phyloP scores from a whole-genome alignment of 2,888 invertebrate genomes.

The Leptopilina syphax region DNA sequence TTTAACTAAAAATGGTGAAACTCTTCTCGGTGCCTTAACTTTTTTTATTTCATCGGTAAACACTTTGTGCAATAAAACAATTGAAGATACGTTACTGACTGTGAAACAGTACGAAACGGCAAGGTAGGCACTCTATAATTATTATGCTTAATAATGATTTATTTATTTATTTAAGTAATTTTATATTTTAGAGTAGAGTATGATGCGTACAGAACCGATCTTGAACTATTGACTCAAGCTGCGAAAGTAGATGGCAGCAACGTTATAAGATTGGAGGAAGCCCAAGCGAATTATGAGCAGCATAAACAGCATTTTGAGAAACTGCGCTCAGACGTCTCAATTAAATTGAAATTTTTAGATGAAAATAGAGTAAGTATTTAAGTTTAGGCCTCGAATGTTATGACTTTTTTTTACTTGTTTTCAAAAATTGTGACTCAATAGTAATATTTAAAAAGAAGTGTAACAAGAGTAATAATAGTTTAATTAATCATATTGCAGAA shows the following conservation, averaged over 20 bases:
- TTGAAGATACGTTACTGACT: constrained; percentile 93
- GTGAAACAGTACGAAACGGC: constrained; percentile 87
- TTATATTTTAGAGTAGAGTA: constrained; percentile 88
- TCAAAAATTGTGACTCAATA: too few relatives aligned
- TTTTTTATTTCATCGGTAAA: constrained; percentile 97
- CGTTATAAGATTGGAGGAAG: constrained; percentile 84
- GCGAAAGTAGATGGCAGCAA: constrained; percentile 79
- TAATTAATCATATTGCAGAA: neutral
- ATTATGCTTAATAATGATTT: neutral
- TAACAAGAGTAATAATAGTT: too few relatives aligned
- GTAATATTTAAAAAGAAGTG: too few relatives aligned
- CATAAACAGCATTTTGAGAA: constrained; percentile 96
- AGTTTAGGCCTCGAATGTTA: too few relatives aligned
- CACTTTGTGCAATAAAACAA: constrained; percentile 97
- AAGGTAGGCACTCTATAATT: constrained; percentile 81
- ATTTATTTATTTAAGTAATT: constrained; percentile 8
- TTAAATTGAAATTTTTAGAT: constrained; percentile 97
- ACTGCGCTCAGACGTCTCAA: constrained; percentile 93
- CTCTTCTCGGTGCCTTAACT: constrained; percentile 93
- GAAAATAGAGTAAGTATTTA: constrained; percentile 90
- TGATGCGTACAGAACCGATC: constrained; percentile 97
- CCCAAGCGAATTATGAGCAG: constrained; percentile 88
- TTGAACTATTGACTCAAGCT: constrained; percentile 88
- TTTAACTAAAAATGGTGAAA: constrained; percentile 95
- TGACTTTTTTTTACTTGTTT: too few relatives aligned